Evolutionary conservation across 2,888 invertebrate genomes (phyloP), one percentile per base, ranked within the genome.

Genomic region (Lepidochrysops patricia): DNA sequence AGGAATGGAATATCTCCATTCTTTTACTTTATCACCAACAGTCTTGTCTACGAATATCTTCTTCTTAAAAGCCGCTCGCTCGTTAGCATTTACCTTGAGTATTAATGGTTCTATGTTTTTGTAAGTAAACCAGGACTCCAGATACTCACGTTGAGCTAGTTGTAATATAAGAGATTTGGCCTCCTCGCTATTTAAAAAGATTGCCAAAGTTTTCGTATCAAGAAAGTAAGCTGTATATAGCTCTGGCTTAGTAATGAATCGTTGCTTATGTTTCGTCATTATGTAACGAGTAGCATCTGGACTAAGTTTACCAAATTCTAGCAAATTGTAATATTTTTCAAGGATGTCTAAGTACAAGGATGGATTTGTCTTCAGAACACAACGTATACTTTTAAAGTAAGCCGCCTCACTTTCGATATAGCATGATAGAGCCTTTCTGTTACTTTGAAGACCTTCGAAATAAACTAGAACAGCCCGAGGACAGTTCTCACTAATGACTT

Each of bases 91-190:
- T 1, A 82, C 35, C n/a, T 72, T 68, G 63, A 77, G 80, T 12
- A 82, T 64, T 1, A 81, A 64, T 1, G 77, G 76, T 62, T 82
- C 80, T 0, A 79, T 73, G 6, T 62, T 67, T 65, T 76, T 72
- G 58, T 79, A 82, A 1, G 70, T 60, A 60, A 83, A 79, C 72
- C 73, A 75, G 34, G 60, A 15, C 5, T 61, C 32, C 6, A 83
- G 62, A 58, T 73, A 83, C n/a, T 73, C 68, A 5, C 82, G 78
- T 58, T 69, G 66, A 0, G 79, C 80, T 37, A 82, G 57, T 58
- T 67, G 70, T 0, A 77, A 7, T 1, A 80, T 65, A 0, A 80
- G 61, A 2, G 76, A 68, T 65, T 77, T 76, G 25, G 75, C 75
- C 63, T 83, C 79, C 1, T 74, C 70, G 29, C 62, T 63, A 12